Conservation (phyloP, 1,140 invertebrate species). For the Brachystomella parvula region DNA sequence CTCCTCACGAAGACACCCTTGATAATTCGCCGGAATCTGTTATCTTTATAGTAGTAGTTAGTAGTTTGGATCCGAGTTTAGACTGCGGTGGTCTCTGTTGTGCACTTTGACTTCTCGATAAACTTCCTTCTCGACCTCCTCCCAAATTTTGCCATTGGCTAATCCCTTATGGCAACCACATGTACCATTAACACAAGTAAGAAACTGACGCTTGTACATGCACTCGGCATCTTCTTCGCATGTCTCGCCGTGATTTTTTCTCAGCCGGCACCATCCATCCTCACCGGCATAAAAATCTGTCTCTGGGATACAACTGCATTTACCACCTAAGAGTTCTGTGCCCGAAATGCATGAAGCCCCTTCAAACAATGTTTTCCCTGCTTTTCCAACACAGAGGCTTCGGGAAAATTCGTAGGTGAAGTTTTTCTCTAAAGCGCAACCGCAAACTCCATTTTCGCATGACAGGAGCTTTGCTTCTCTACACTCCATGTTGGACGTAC, state of each 20-base stretch:
- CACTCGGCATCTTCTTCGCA: background rate
- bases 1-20: background rate
- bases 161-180: background rate
- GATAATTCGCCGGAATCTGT: background rate
- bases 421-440: background rate
- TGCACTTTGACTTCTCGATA: background rate
- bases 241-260: background rate
- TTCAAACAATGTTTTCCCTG: background rate
- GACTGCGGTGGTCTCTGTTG: background rate
- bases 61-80: background rate
- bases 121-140: background rate
- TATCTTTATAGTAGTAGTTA: background rate
- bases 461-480: background rate
- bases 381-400: background rate
- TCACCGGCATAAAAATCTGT: background rate
- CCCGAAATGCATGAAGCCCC: background rate
- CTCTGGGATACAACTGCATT: background rate
- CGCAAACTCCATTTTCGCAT: background rate
- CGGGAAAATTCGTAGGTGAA: background rate
- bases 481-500: background rate
- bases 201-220: background rate
- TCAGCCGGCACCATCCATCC: background rate
- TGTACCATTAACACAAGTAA: background rate
- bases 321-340: background rate
- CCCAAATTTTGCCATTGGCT: background rate